A percentile compares a stretch with the other conserved stretches of the same genome.
These are phyloP conservation scores for Napeogenes inachia DNA, from an alignment of 2,888 invertebrate genomes.

Conservation along the genomic window DNA sequence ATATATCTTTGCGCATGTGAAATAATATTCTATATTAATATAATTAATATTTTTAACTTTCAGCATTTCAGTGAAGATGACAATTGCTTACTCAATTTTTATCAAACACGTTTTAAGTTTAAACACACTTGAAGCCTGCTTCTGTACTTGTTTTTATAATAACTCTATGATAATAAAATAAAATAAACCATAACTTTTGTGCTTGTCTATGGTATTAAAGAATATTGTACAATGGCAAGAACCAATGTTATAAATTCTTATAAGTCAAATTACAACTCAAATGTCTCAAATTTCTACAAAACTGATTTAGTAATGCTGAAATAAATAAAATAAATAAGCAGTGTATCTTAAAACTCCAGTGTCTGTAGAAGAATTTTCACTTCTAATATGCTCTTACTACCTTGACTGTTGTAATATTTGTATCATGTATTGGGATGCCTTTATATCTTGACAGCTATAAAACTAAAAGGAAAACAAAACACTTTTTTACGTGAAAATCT, in stretches of 20 bases:
- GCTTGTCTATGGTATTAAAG: too few species aligned
- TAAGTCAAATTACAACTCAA: slow-evolving; percentile 1
- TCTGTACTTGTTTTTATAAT: too few species aligned
- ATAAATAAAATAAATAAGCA: slow-evolving; percentile 15
- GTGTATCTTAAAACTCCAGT: neutral
- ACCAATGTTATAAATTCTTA: neutral
- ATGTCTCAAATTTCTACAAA: neutral
- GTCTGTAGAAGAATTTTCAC: neutral
- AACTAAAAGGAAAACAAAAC: slow-evolving; percentile 56
- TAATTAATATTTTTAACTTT: too few species aligned
- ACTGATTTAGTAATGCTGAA: slow-evolving; percentile 1
- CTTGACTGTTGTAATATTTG: slow-evolving; percentile 20
- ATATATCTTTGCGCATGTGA: too few species aligned
- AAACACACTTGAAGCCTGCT: too few species aligned
- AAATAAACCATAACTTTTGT: too few species aligned
- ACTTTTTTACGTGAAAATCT: slow-evolving; percentile 38
- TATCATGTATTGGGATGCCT: slow-evolving; percentile 28
- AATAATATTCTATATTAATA: too few species aligned
- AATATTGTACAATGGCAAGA: slow-evolving; percentile 4
- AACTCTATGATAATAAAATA: too few species aligned
- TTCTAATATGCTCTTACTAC: slow-evolving; percentile 21
- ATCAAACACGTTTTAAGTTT: too few species aligned
- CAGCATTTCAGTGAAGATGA: too few species aligned
- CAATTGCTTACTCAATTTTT: too few species aligned
- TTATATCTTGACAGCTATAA: slow-evolving; percentile 45